Evolutionary conservation across 2,888 invertebrate species (phyloP), one percentile per base, ranked within the genome.

Genomic region (Coecobrya sp.): DNA sequence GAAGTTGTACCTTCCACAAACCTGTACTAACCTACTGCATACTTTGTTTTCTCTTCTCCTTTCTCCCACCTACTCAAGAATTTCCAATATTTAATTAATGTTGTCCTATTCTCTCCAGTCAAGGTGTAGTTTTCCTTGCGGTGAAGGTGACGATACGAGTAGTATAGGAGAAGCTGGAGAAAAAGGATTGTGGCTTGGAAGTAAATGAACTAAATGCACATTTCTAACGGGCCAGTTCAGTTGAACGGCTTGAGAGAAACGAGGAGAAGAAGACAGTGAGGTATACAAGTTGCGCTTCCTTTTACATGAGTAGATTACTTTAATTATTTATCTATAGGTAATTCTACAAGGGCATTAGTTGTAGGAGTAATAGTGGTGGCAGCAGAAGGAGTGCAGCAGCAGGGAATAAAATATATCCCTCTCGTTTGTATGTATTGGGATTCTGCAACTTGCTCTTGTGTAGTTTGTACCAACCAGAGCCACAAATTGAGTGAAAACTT

Each of bases 401-500:
- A 36, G 68, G 16, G 68, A 68, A 22, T 68, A 68, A 13, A 68
- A 68, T 0, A 55, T n/a, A 13, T 55, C 5, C n/a, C 13, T 19
- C n/a, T n/a, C 16, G 55, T 4, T n/a, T 55, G 19, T n/a, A 0
- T 62, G 59, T 19, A 22, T 2, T 8, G 25, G 62, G 5, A 62
- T 55, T 55, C 68, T 68, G 16, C 30, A 19, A 19, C 59, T n/a
- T 62, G 25, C 25, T 62, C 68, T 19, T 45, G 11, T 45, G 42
- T 49, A 52, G 27, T 49, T n/a, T 42, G 19, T 45, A 19, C 11
- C 55, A 55, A 42, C 65, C 65, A 70, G 42, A 25, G 30, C 79
- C 79, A 55, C 79, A 79, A 79, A 79, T 79, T 79, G 79, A 79
- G 79, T 79, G 27, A 79, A 79, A 79, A 79, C 79, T 79, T 79